Evolutionary conservation across 2,113 vertebrate species (phyloP), one percentile per base, ranked within the genome.

Genomic region (Ursus arctos): DNA sequence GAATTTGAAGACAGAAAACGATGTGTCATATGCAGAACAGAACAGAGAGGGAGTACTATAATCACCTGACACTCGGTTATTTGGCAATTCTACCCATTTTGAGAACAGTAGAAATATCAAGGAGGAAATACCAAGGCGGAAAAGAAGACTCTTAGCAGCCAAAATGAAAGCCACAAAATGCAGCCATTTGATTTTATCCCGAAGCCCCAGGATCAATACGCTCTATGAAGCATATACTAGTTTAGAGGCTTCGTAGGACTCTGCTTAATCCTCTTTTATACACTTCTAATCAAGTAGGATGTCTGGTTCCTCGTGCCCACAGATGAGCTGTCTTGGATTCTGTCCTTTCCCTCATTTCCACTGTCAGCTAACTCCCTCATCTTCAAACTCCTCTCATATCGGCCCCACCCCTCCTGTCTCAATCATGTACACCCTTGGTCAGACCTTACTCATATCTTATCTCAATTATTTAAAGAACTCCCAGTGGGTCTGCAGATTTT

Each of bases 211-310:
- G 19, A 31, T 24, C 43, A 7, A 12, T 8, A 19, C 28, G 21
- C 10, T 72, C 33, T 63, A 7, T 4, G 28, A 43, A 59, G n/a
- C 15, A 21, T 0, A 26, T 1, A 15, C 43, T 80, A 36, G 13
- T 18, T 33, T 19, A 4, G 53, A 61, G 74, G 74, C 53, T 49
- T 57, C 0, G 4, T 8, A 28, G 72, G 81, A 59, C 18, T 14
- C 59, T 6, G 19, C 22, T 31, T 31, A 6, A 47, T 61, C 43
- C 79, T 21, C 19, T 7, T 4, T 63, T 36, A 86, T 21, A 15
- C 2, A 26, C 24, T 69, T 33, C 18, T 24, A 5, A 8, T 14
- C 14, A 15, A 2, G 14, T 4, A 3, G 43, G 49, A 18, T 1
- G 8, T 16, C 49, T 43, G 80, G 18, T 33, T 79, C 63, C 71